Evolutionary conservation across 2,113 vertebrate species (phyloP).

Genomic region (Empidonax alnorum): DNA sequence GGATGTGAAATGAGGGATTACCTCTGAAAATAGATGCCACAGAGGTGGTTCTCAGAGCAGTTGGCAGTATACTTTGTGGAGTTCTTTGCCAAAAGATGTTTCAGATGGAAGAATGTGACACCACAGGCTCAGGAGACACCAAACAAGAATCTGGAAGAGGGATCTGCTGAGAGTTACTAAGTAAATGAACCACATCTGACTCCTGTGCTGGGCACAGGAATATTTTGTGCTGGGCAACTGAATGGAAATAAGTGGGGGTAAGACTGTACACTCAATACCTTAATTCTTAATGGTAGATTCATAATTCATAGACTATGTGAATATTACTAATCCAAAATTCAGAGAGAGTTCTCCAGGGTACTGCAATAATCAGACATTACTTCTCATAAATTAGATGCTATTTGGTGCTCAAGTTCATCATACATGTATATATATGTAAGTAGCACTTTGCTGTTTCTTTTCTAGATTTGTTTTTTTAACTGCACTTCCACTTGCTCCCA

Average conservation of each 20-base stretch:
- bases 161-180: background rate
- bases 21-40: background rate
- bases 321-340: background rate
- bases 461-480: background rate
- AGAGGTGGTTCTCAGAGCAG: background rate
- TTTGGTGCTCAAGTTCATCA: background rate
- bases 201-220: background rate
- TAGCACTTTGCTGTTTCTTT: background rate
- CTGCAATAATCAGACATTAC: background rate
- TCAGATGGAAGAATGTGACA: background rate
- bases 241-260: background rate
- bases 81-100: background rate
- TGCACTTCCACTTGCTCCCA: background rate
- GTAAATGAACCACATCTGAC: background rate
- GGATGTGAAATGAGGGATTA: background rate
- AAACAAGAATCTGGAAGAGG: background rate
- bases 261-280: background rate
- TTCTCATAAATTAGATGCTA: background rate
- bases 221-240: background rate
- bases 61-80: background rate
- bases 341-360: background rate
- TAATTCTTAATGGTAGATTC: background rate
- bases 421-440: background rate
- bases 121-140: background rate
- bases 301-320: background rate